Conservation (phyloP, 2,888 invertebrate genomes). For the Drosophila yooni region DNA sequence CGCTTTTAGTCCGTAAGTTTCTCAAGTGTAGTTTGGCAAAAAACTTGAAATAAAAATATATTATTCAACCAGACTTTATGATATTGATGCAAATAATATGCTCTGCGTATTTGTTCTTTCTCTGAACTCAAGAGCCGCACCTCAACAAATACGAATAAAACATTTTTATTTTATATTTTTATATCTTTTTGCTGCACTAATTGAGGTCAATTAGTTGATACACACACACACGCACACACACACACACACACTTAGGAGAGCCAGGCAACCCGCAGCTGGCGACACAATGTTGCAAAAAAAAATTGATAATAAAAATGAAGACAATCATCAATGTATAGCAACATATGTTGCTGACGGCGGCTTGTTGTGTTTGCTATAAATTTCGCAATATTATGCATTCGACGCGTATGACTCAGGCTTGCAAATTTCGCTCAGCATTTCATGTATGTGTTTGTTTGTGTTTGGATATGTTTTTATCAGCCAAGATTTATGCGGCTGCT, state of each 20-base stretch:
- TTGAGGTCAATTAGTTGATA: slow-evolving; percentile 84
- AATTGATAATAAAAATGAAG: slow-evolving; percentile 24
- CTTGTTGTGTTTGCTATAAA: slow-evolving; percentile 45
- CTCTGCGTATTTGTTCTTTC: slow-evolving; percentile 34
- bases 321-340: slow-evolving; percentile 64
- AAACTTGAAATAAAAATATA: background rate
- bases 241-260: slow-evolving; percentile 8
- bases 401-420: slow-evolving; percentile 61
- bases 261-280: slow-evolving; percentile 46
- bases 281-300: slow-evolving; percentile 45
- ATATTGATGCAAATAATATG: slow-evolving; percentile 26
- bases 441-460: slow-evolving; percentile 6
- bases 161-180: slow-evolving; percentile 24
- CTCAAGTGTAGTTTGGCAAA: background rate
- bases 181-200: slow-evolving; percentile 67
- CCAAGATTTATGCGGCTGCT: slow-evolving; percentile 57
- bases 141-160: slow-evolving; percentile 42
- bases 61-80: slow-evolving; percentile 1
- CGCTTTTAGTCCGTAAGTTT: background rate
- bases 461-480: slow-evolving; percentile 12
- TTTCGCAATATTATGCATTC: slow-evolving; percentile 68
- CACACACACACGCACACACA: slow-evolving; percentile 55
- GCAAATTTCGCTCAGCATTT: slow-evolving; percentile 18
- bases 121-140: slow-evolving; percentile 37
- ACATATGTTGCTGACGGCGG: slow-evolving; percentile 37